Evolutionary conservation across 2,888 invertebrate species (phyloP).

Genomic region (Harpalus rufipes): DNA sequence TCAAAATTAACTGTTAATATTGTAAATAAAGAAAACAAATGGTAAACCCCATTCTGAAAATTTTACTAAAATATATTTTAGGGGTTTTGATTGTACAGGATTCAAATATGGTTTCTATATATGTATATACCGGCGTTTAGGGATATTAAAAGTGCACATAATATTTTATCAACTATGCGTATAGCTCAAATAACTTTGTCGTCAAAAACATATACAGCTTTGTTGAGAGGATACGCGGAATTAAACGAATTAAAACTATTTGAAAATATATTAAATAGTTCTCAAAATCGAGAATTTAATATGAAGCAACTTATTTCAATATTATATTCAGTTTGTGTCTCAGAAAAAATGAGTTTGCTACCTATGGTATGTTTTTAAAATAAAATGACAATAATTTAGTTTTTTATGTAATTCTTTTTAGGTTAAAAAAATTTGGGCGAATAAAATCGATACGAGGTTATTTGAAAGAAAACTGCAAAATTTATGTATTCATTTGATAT

Average conservation of each 20-base stretch:
- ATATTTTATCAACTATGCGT: constrained; percentile 81
- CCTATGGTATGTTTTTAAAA: constrained; percentile 49
- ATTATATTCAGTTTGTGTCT: constrained; percentile 49
- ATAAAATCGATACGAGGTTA: constrained; percentile 37
- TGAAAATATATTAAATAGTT: constrained; percentile 75
- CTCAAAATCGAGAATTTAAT: constrained; percentile 67
- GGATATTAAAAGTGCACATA: constrained; percentile 77
- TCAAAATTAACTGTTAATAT: too few species aligned
- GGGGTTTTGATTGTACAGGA: too few species aligned
- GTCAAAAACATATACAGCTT: constrained; percentile 78
- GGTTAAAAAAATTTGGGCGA: constrained; percentile 70
- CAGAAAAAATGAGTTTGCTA: constrained; percentile 59
- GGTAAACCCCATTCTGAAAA: too few species aligned
- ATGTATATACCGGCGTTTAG: too few species aligned
- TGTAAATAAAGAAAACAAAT: too few species aligned
- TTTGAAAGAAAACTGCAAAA: constrained; percentile 70
- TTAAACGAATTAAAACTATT: constrained; percentile 76
- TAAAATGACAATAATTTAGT: not conserved
- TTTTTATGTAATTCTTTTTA: constrained; percentile 64
- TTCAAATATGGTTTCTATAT: too few species aligned
- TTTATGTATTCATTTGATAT: constrained; percentile 79
- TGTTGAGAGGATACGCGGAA: constrained; percentile 79
- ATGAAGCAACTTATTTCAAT: constrained; percentile 55
- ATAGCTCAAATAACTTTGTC: constrained; percentile 78
- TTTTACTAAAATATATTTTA: too few species aligned